Evolutionary conservation across 2,888 invertebrate genomes (phyloP), one percentile per base, ranked within the genome.

Genomic region (Ochropacha duplaris): DNA sequence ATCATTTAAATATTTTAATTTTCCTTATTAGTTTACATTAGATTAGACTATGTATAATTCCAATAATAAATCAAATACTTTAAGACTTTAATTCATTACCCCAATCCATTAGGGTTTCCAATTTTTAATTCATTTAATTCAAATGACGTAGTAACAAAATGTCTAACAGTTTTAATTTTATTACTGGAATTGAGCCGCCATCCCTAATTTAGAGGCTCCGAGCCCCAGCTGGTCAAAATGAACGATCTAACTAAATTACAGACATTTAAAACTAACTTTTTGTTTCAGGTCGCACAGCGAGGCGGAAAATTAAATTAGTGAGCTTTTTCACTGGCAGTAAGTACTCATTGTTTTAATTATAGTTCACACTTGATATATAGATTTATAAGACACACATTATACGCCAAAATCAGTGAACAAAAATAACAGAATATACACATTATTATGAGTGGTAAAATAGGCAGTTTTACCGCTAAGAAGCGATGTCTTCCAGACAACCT

Each of bases 271-370:
- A 52, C n/a, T 54, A 44, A 6, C 58, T 68, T 64, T 67, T 75
- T 75, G 68, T 82, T 82, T 54, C 84, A 85, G 84, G 70, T 75
- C 74, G 65, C 62, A 57, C 64, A 12, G 79, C 79, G 56, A 74
- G 71, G 54, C 74, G 76, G 66, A 77, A 74, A 62, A 71, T 78
- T 56, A 83, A 76, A 69, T 63, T 79, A 49, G 69, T 71, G 14
- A 78, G 79, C 62, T 78, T 81, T 60, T 68, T 79, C 58, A 65
- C 77, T 0, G 72, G 80, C 67, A 81, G 85, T 85, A 68, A 74
- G 78, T 68, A 57, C 14, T 9, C 44, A 6, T 31, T 36, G 11
- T 36, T 36, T 14, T 36, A 36, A 12, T 11, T 36, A 1, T 11
- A 36, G 24, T 24, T 24, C 5, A n/a, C n/a, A n/a, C n/a, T n/a